Evolutionary conservation across 1,140 invertebrate species (phyloP).

Genomic region (Liolophura sinensis): DNA sequence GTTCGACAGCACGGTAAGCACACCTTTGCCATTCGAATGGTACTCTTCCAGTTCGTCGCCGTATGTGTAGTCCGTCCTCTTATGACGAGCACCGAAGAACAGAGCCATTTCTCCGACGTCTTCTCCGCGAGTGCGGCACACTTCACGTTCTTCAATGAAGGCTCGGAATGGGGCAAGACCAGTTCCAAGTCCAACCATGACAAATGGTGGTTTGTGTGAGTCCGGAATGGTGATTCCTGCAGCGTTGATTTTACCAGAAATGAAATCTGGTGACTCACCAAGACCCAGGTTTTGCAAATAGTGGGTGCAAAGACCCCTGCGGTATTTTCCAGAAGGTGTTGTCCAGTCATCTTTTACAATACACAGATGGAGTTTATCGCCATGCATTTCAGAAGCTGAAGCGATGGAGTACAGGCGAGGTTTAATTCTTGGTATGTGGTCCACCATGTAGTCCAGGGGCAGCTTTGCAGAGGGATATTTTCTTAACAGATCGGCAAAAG

Average conservation of each 20-base stretch:
- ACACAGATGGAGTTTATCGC: conserved; percentile 19
- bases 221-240: conserved; percentile 19
- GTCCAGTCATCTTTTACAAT: conserved; percentile 22
- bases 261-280: conserved; percentile 10
- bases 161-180: conserved; percentile 20
- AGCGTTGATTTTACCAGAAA: conserved; percentile 15
- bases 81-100: conserved; percentile 20
- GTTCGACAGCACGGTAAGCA: conserved; percentile 9
- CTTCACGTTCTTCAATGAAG: conserved; percentile 19
- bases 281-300: conserved; percentile 9
- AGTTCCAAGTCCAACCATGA: conserved; percentile 22
- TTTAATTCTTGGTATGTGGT: conserved; percentile 19
- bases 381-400: conserved; percentile 14
- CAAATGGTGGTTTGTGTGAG: conserved; percentile 9
- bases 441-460: conserved; percentile 14
- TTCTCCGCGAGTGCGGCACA: conserved; percentile 13
- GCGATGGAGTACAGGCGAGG: conserved; percentile 23
- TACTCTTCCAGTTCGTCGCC: conserved; percentile 22
- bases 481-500: conserved; percentile 17
- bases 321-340: conserved; percentile 13
- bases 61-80: conserved; percentile 19
- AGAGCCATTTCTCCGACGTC: conserved; percentile 15
- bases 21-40: conserved; percentile 18
- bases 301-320: conserved; percentile 12
- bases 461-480: conserved; percentile 14